Evolutionary conservation across 2,888 invertebrate genomes (phyloP).

Genomic region (Prosapia bicincta): DNA sequence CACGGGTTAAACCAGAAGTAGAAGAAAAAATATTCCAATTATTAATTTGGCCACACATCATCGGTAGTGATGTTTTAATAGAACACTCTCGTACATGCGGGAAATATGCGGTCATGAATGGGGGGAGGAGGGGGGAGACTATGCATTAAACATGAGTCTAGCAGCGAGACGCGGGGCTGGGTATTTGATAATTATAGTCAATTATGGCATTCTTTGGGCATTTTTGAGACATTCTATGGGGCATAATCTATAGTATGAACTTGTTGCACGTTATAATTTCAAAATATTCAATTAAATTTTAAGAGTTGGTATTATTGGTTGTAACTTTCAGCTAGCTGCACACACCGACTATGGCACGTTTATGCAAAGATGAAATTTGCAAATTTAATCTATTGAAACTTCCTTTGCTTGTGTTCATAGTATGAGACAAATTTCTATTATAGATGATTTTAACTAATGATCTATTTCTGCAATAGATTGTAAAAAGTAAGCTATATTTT

Average conservation of each 20-base stretch:
- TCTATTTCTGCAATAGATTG: no score
- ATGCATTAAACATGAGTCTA: not conserved
- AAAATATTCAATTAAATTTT: not conserved
- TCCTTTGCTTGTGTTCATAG: no score
- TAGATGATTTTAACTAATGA: no score
- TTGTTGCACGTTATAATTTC: not conserved
- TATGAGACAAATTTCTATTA: no score
- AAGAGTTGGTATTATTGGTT: not conserved
- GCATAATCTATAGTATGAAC: not conserved
- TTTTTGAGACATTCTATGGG: not conserved
- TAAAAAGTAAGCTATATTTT: no score
- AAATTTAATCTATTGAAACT: no score
- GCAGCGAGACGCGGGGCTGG: not conserved
- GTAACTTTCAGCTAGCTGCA: not conserved
- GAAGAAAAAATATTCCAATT: not conserved
- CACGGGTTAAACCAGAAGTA: not conserved
- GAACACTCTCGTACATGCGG: not conserved
- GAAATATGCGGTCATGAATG: not conserved
- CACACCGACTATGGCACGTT: not conserved
- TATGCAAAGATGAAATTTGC: not conserved
- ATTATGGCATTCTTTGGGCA: constrained; percentile 2
- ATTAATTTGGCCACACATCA: not conserved
- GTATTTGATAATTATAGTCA: constrained; percentile 2
- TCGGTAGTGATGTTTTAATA: not conserved
- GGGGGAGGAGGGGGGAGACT: not conserved